Base-by-base conservation (phyloP, 1,140 invertebrate genomes). In the Trypoxylus dichotomus region DNA sequence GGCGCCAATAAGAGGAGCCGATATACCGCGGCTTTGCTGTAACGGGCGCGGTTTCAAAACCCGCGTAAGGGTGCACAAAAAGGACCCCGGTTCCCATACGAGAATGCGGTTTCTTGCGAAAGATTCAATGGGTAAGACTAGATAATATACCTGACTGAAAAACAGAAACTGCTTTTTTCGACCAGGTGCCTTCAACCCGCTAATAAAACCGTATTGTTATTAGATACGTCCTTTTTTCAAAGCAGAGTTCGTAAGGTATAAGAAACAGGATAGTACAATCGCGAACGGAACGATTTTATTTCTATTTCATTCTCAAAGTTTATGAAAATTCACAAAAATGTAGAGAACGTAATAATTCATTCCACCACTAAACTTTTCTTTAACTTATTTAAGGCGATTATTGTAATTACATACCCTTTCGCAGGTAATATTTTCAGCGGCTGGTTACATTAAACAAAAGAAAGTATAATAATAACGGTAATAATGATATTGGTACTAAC, bases 121-220 rank as follows among this genome's bases (percentile, higher is more conserved):
- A 63, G 60, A 63, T 27, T 63, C 60, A 63, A 63, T 63, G 60
- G 60, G 60, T 63, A 63, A 63, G 60, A 63, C 60, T 63, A 63
- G 60, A 63, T 63, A 63, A 27, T 63, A 63, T 63, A 63, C 60
- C 60, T 63, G 60, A 19, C 60, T 63, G 60, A 63, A 63, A 63
- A 63, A 63, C 60, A 63, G 60, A 63, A 63, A 63, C 60, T 63
- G 60, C 60, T 63, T 63, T 63, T 63, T 63, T 63, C 60, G 60
- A 19, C 60, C 60, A 63, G 60, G 60, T 63, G 60, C 60, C 19
- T 63, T 24, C 60, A 63, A 63, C 60, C 60, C 60, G 60, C 60
- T 63, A 63, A 63, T 63, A 63, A 63, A 63, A 63, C 13, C 60
- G 60, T 63, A 63, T 63, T 63, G 60, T 63, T 63, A 63, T 63